These are phyloP conservation scores for Ochlodes sylvanus DNA, from an alignment of 2,888 invertebrate species.

Conservation along the genomic window DNA sequence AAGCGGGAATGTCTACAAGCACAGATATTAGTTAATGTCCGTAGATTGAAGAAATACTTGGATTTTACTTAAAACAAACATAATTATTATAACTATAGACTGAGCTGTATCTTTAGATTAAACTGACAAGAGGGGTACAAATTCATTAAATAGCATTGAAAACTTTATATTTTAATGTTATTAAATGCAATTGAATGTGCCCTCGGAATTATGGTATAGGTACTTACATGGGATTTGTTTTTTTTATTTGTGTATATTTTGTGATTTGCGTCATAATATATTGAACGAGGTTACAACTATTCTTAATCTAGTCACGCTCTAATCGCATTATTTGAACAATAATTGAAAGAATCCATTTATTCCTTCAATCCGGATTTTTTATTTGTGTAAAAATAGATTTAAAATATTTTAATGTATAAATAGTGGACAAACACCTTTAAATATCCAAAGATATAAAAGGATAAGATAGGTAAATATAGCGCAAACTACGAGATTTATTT, in stretches of 20 bases:
- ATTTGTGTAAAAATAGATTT: slow-evolving; percentile 63
- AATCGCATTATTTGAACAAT: no score
- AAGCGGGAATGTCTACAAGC: slow-evolving; percentile 69
- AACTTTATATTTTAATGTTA: no score
- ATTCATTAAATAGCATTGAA: no score
- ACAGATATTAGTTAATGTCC: slow-evolving; percentile 55
- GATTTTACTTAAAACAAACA: neutral
- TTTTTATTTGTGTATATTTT: no score
- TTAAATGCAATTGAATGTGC: no score
- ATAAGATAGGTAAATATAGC: slow-evolving; percentile 46
- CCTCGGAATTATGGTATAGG: no score
- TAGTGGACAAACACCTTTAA: slow-evolving; percentile 41
- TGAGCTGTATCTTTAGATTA: no score
- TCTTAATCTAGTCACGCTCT: neutral
- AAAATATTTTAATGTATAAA: slow-evolving; percentile 53
- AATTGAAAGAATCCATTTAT: slow-evolving; percentile 16
- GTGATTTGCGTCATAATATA: no score
- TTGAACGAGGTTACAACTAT: neutral
- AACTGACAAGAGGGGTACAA: no score
- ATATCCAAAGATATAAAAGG: slow-evolving; percentile 38
- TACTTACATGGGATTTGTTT: no score
- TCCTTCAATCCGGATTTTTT: slow-evolving; percentile 44
- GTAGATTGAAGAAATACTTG: slow-evolving; percentile 20
- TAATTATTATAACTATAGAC: no score
- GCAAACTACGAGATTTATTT: slow-evolving; percentile 21